Evolutionary conservation across 2,888 invertebrate species (phyloP), one percentile per base, ranked within the genome.

Genomic region (Leptothorax acervorum): DNA sequence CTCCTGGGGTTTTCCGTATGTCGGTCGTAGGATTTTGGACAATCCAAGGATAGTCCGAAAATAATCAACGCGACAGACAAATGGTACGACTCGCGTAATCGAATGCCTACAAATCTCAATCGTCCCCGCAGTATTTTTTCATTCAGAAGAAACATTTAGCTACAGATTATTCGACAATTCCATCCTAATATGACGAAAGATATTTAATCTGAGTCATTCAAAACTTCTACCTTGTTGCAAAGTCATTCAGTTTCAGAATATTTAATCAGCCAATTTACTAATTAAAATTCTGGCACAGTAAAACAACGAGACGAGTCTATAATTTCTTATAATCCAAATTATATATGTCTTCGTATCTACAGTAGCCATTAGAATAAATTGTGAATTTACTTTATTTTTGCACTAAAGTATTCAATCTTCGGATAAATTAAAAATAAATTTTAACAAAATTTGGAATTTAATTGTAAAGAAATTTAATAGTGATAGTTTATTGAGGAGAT

Each of bases 41-140:
- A 60, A 79, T 79, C 71, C 79, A 23, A 31, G 23, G 35, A 70
- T 71, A 23, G 57, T 48, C 28, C 71, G 4, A 79, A 60, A 79
- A 79, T 79, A 79, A 79, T 57, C 57, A 57, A 28, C 66, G n/a
- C 6, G 42, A 78, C 23, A 79, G 79, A 79, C 35, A 70, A 70
- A 48, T 57, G 66, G 28, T 75, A 75, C 66, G 51, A 45, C 18
- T n/a, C 18, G 31, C 8, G 45, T 60, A 70, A 79, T 70, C 71
- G 23, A 57, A 31, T 23, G 45, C 45, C 31, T 48, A 68, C 18
- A 66, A 68, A 78, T 70, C 28, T 28, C 12, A 57, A 70, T 78
- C n/a, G 45, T 31, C 18, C 12, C 39, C 23, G 18, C 31, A 45
- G 23, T n/a, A 70, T 48, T 42, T 28, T 18, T 18, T 42, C 51